Conservation (phyloP, 2,797 vertebrate species). For the Falco columbarius region DNA sequence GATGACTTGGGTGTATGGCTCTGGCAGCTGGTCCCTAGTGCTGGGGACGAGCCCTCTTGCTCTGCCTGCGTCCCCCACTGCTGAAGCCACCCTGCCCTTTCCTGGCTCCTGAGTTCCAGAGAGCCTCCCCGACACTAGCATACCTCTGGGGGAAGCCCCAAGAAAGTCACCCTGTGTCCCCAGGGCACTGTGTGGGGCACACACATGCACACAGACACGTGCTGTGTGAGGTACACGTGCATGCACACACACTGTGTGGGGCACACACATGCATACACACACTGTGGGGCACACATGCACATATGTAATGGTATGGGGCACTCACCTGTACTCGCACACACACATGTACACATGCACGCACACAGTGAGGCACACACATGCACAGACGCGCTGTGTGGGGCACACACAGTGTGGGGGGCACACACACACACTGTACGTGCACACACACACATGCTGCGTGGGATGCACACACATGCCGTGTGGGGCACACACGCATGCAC, state of each 20-base stretch:
- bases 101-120: background rate
- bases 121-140: background rate
- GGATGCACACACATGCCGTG: background rate
- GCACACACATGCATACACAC: background rate
- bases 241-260: background rate
- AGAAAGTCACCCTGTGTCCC: too few relatives aligned
- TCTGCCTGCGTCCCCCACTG: background rate
- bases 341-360: background rate
- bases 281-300: background rate
- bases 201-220: fast-evolving
- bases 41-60: background rate
- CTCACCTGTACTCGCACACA: too few relatives aligned
- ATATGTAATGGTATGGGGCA: too few relatives aligned
- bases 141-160: fast-evolving
- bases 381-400: background rate
- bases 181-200: background rate
- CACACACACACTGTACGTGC: too few relatives aligned
- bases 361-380: background rate
- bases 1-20: background rate
- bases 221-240: background rate
- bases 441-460: background rate
- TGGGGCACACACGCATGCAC: background rate
- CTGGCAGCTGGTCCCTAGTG: fast-evolving
- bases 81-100: background rate
- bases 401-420: background rate